phyloP scores from a whole-genome alignment of 2,113 vertebrate genomes.

The Otus sunia region DNA sequence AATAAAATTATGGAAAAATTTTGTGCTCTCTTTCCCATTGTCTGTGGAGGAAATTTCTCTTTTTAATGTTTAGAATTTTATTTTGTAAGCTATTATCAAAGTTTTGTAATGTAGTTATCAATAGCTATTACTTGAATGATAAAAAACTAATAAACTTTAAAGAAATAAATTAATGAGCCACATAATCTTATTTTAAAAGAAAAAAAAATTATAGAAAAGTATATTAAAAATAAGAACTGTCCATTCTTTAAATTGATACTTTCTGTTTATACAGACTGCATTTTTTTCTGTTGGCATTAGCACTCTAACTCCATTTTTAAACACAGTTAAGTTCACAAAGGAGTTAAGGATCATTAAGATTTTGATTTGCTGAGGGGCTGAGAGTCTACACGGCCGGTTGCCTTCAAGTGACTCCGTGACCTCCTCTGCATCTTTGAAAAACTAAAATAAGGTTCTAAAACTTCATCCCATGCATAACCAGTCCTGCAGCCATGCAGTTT shows the following conservation, averaged over 20 bases:
- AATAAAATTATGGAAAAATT: background rate
- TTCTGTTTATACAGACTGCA: background rate
- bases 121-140: background rate
- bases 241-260: background rate
- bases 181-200: background rate
- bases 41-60: background rate
- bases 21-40: accelerated
- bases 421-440: background rate
- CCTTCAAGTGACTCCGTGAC: background rate
- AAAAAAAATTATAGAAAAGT: background rate
- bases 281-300: background rate
- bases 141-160: background rate
- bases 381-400: background rate
- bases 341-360: background rate
- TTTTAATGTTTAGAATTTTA: background rate
- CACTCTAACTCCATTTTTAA: background rate
- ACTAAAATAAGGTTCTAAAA: background rate
- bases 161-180: background rate
- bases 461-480: background rate
- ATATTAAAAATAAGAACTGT: background rate
- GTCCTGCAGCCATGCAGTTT: background rate
- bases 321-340: background rate
- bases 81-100: background rate
- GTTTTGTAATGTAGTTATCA: background rate
- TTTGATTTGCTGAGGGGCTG: background rate